Conservation (phyloP, 2,113 vertebrate genomes). For the Peromyscus californicus region DNA sequence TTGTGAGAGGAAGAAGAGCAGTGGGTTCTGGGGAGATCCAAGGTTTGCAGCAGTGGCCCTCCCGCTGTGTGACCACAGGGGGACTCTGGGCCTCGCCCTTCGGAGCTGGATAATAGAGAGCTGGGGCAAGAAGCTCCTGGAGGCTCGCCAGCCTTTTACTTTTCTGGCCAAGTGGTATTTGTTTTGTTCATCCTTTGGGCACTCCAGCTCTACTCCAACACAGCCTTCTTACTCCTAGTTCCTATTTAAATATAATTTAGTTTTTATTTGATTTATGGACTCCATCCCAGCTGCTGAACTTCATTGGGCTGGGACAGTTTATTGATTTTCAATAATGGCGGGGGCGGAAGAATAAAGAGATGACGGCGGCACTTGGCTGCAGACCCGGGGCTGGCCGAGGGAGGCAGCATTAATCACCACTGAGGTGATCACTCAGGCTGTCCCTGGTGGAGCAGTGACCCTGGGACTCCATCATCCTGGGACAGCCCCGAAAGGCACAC, state of each 20-base stretch:
- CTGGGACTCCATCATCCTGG: neutral
- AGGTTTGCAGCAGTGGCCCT: neutral
- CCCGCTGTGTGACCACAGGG: neutral
- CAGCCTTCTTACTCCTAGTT: conserved; percentile 59
- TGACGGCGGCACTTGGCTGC: conserved; percentile 78
- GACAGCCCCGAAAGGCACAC: neutral
- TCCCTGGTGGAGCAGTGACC: conserved; percentile 43
- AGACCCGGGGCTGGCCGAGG: neutral
- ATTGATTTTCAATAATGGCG: conserved; percentile 85
- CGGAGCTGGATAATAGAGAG: neutral
- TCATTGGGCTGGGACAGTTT: conserved; percentile 76
- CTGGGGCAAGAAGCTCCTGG: neutral
- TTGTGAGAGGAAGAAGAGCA: neutral
- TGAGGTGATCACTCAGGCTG: conserved; percentile 47
- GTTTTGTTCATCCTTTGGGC: neutral
- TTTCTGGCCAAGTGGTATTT: neutral
- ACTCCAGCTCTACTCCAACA: neutral
- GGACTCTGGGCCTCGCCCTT: neutral
- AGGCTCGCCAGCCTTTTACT: neutral
- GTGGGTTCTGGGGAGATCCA: neutral
- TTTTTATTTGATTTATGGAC: conserved; percentile 84
- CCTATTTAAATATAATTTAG: conserved; percentile 79
- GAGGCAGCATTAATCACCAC: conserved; percentile 76
- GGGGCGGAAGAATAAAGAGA: conserved; percentile 78
- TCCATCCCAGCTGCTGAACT: conserved; percentile 79